Evolutionary conservation across 1,140 invertebrate species (phyloP).

Genomic region (Ectropis grisescens): DNA sequence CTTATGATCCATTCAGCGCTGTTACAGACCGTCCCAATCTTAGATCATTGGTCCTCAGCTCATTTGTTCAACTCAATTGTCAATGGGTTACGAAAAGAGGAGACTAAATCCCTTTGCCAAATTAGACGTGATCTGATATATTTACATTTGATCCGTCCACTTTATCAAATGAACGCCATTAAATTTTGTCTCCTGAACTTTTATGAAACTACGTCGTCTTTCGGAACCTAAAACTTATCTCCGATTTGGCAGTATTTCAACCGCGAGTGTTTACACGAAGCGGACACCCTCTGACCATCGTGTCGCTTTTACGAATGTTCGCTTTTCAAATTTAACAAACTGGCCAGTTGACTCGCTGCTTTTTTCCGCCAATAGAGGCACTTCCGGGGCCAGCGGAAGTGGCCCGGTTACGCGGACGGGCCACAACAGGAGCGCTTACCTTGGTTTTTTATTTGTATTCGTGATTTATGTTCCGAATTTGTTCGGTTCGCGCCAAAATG

Average conservation of each 20-base stretch:
- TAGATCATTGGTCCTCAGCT: too few species aligned
- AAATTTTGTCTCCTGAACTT: too few species aligned
- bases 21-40: too few species aligned
- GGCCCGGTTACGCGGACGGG: conserved; percentile 26
- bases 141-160: too few species aligned
- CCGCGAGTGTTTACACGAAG: conserved; percentile 16
- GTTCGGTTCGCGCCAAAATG: conserved; percentile 52
- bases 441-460: conserved; percentile 64
- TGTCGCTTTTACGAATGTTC: conserved; percentile 26
- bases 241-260: background rate
- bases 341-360: conserved; percentile 51
- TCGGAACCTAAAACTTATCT: too few species aligned
- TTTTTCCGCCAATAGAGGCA: conserved; percentile 56
- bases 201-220: too few species aligned
- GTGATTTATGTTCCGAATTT: conserved; percentile 67
- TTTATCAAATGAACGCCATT: too few species aligned
- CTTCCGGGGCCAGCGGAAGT: conserved; percentile 44
- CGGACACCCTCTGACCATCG: conserved; percentile 9
- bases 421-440: conserved; percentile 63
- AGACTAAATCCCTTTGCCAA: too few species aligned
- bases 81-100: too few species aligned
- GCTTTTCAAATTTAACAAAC: conserved; percentile 39
- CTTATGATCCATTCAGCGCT: too few species aligned
- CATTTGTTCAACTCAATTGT: too few species aligned
- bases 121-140: too few species aligned